Evolutionary conservation across 2,113 vertebrate species (phyloP).

Genomic region (human (Homo sapiens)): DNA sequence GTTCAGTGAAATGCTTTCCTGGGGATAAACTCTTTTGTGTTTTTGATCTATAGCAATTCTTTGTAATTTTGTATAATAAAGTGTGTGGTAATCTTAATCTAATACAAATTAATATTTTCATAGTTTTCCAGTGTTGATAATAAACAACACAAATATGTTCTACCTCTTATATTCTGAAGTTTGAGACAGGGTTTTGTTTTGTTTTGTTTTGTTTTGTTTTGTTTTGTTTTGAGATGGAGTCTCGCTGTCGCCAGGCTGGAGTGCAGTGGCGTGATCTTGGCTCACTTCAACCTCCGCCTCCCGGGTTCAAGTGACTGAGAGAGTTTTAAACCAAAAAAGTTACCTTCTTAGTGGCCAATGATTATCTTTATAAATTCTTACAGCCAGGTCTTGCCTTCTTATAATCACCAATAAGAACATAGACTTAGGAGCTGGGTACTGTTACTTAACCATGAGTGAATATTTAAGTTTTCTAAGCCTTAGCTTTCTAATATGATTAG

Average conservation of each 20-base stretch:
- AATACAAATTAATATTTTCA: slow-evolving; percentile 57
- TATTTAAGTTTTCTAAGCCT: slow-evolving; percentile 7
- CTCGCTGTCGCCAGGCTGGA: too few relatives aligned
- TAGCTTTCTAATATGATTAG: not conserved
- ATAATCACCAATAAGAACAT: not conserved
- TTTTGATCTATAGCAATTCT: slow-evolving; percentile 60
- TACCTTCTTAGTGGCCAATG: not conserved
- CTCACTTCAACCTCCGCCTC: too few relatives aligned
- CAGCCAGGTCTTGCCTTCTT: not conserved
- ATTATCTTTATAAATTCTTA: not conserved
- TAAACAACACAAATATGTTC: not conserved
- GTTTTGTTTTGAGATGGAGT: too few relatives aligned
- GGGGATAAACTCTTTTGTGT: not conserved
- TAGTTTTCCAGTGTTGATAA: slow-evolving; percentile 19
- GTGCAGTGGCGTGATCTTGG: too few relatives aligned
- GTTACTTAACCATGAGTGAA: slow-evolving; percentile 15
- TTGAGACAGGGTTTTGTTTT: not conserved
- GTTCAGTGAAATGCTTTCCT: slow-evolving; percentile 54
- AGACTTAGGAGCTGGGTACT: not conserved
- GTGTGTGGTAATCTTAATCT: not conserved
- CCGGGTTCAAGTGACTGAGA: not conserved
- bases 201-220: too few relatives aligned
- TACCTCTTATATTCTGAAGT: slow-evolving; percentile 9
- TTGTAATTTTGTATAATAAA: slow-evolving; percentile 25
- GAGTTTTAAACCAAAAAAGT: slow-evolving; percentile 19